These are phyloP conservation scores for Danio albolineatus DNA, from an alignment of 2,797 vertebrate genomes.

Conservation along the genomic window DNA sequence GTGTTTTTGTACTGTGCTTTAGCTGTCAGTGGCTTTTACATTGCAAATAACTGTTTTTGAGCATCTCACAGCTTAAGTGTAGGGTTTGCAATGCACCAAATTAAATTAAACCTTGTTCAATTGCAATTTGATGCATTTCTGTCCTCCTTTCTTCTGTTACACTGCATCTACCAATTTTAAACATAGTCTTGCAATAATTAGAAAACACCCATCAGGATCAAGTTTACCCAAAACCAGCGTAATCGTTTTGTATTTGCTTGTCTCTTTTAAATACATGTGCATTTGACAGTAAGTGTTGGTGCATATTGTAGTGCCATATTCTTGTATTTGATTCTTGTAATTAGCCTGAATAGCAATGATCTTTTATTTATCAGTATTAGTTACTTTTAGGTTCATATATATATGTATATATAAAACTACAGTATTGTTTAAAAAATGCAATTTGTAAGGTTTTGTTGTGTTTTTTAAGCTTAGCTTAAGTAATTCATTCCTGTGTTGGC, in stretches of 20 bases:
- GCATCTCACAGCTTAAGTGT: neutral
- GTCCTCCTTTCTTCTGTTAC: neutral
- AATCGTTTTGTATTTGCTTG: neutral
- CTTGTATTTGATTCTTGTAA: neutral
- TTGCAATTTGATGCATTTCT: neutral
- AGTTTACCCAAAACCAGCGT: neutral
- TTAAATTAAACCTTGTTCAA: neutral
- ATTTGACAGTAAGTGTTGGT: neutral
- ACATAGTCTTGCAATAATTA: neutral
- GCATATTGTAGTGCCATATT: no score
- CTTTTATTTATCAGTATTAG: neutral
- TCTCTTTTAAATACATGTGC: neutral
- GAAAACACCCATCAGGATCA: neutral
- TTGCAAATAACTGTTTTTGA: neutral
- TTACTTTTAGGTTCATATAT: neutral
- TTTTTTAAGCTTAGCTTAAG: constrained; percentile 5
- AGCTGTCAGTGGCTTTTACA: constrained; percentile 1
- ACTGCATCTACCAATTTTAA: neutral
- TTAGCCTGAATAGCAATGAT: neutral
- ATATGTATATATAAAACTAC: no score
- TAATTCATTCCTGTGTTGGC: neutral
- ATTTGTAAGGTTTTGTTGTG: neutral
- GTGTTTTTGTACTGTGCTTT: neutral
- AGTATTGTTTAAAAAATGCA: no score
- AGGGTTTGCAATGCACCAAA: neutral